Percentiles rank a stretch among this genome's conserved stretches.
phyloP scores from a whole-genome alignment of 2,113 vertebrate species.

The Bungarus multicinctus region DNA sequence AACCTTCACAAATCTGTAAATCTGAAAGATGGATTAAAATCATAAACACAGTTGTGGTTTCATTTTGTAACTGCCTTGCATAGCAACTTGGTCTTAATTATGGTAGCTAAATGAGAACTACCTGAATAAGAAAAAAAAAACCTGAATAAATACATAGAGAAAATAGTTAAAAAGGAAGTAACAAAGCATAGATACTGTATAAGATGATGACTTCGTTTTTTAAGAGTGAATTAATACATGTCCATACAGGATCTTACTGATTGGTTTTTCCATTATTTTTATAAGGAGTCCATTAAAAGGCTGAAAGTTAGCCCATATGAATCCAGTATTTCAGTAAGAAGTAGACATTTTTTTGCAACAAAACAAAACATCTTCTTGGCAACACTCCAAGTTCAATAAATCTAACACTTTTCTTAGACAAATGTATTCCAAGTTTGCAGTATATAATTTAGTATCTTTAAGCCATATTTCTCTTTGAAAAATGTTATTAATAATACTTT shows the following conservation, averaged over 20 bases:
- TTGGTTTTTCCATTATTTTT: background rate
- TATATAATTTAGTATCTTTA: background rate
- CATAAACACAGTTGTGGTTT: background rate
- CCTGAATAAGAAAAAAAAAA: background rate
- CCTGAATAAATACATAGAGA: background rate
- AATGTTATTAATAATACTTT: background rate
- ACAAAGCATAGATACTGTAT: background rate
- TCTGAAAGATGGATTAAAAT: background rate
- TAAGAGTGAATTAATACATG: background rate
- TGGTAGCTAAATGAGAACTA: background rate
- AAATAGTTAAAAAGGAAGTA: background rate
- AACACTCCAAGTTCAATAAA: background rate
- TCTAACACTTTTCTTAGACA: background rate
- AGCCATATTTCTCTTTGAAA: background rate
- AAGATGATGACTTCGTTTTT: background rate
- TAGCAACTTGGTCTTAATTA: background rate
- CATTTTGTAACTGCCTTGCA: background rate
- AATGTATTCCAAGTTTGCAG: background rate
- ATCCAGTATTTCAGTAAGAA: background rate
- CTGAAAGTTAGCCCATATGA: background rate
- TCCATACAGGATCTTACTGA: background rate
- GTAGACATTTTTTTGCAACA: background rate
- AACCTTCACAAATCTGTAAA: background rate
- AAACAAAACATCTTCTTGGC: background rate
- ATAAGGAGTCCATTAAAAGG: background rate